phyloP scores from a whole-genome alignment of 1,140 invertebrate species.

The Monomorium pharaonis region DNA sequence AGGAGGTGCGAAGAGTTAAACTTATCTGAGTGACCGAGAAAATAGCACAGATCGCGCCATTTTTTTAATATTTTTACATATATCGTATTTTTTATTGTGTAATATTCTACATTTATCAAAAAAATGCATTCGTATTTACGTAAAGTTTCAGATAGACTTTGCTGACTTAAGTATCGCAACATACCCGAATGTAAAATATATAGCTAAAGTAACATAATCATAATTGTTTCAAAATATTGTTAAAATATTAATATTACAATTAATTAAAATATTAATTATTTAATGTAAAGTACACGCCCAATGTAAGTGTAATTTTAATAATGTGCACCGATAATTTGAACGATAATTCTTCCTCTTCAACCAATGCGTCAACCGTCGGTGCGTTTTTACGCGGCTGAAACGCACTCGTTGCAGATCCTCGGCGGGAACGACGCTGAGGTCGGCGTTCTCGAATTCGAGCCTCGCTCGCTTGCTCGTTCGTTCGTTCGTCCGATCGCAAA shows the following conservation, averaged over 20 bases:
- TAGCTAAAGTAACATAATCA: not conserved
- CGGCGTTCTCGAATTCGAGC: conserved; percentile 50
- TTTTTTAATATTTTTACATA: not conserved
- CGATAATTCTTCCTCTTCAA: not conserved
- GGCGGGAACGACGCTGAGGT: conserved; percentile 11
- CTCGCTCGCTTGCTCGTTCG: not conserved
- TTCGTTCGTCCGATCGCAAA: not conserved
- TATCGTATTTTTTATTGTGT: not conserved
- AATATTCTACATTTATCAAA: not conserved
- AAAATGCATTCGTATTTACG: not conserved
- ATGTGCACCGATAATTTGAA: not conserved
- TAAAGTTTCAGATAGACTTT: not conserved
- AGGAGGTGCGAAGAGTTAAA: conserved; percentile 30
- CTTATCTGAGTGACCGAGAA: not conserved
- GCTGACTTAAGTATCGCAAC: not conserved
- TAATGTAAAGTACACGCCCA: not conserved
- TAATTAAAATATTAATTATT: not conserved
- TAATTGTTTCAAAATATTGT: not conserved
- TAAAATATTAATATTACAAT: not conserved
- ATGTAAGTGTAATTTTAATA: not conserved
- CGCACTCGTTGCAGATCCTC: conserved; percentile 38
- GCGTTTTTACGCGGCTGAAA: conserved; percentile 13
- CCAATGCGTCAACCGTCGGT: not conserved
- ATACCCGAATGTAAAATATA: not conserved
- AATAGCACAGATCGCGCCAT: not conserved